Evolutionary conservation across 2,888 invertebrate genomes (phyloP).

Genomic region (Drosophila tanythrix): DNA sequence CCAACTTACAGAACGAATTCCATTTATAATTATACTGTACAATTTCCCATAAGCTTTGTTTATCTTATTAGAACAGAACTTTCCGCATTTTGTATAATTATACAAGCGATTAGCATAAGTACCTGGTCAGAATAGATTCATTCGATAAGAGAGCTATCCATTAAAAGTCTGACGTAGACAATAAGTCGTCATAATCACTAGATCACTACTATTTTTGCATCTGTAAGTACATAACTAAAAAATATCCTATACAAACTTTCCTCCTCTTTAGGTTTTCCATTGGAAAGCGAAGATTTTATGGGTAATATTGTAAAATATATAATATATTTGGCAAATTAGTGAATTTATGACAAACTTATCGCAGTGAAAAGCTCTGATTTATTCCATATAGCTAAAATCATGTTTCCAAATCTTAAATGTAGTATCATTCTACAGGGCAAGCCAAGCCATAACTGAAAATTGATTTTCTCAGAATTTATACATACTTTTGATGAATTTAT

Average conservation of each 20-base stretch:
- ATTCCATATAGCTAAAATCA: neutral
- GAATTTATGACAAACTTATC: neutral
- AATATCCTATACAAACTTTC: neutral
- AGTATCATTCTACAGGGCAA: neutral
- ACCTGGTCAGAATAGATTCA: neutral
- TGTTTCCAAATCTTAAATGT: neutral
- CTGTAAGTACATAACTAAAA: neutral
- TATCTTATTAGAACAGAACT: neutral
- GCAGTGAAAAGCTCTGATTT: neutral
- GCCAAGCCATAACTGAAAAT: neutral
- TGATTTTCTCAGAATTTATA: neutral
- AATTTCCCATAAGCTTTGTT: conserved; percentile 21
- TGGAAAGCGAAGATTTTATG: neutral
- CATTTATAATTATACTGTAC: conserved; percentile 9
- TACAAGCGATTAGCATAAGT: conserved; percentile 22
- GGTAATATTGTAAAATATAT: neutral
- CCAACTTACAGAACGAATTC: neutral
- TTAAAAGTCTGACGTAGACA: conserved; percentile 2
- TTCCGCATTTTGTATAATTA: conserved; percentile 15
- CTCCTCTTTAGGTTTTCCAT: neutral
- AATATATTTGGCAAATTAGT: neutral
- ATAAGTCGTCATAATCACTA: neutral
- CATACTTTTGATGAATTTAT: too few relatives aligned
- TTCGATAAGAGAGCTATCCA: neutral
- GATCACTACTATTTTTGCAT: neutral